Percentiles rank a stretch among this genome's conserved stretches.
phyloP scores from a whole-genome alignment of 1,140 invertebrate genomes.

The Procambarus virginalis region DNA sequence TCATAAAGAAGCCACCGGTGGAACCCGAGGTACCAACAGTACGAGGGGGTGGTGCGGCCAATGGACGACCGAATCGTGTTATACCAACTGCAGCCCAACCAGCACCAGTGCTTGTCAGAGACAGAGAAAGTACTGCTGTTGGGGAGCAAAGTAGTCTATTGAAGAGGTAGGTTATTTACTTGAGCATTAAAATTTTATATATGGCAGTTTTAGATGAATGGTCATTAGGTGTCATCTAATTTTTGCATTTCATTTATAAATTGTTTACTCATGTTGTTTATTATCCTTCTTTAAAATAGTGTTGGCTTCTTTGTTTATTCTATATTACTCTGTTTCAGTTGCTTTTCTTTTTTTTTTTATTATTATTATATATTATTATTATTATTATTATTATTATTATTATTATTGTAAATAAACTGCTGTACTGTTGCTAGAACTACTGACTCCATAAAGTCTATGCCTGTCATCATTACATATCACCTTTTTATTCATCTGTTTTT shows the following conservation, averaged over 20 bases:
- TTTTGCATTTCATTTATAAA: background rate
- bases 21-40: constrained; percentile 53
- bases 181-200: no score
- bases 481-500: no score
- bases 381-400: no score
- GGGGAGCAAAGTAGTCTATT: constrained; percentile 48
- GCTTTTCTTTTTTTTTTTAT: no score
- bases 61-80: constrained; percentile 61
- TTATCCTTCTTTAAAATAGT: background rate
- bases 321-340: no score
- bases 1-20: constrained; percentile 59
- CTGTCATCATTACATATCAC: no score
- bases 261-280: background rate
- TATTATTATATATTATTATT: no score
- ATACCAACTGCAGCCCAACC: constrained; percentile 62
- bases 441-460: no score
- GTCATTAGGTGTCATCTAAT: background rate
- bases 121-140: constrained; percentile 42
- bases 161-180: constrained; percentile 33
- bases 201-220: no score
- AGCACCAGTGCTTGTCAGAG: constrained; percentile 46
- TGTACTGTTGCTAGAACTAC: no score
- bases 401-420: no score
- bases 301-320: no score
- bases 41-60: constrained; percentile 12